Evolutionary conservation across 2,113 vertebrate genomes (phyloP), one percentile per base, ranked within the genome.

Genomic region (Myotis brandtii): DNA sequence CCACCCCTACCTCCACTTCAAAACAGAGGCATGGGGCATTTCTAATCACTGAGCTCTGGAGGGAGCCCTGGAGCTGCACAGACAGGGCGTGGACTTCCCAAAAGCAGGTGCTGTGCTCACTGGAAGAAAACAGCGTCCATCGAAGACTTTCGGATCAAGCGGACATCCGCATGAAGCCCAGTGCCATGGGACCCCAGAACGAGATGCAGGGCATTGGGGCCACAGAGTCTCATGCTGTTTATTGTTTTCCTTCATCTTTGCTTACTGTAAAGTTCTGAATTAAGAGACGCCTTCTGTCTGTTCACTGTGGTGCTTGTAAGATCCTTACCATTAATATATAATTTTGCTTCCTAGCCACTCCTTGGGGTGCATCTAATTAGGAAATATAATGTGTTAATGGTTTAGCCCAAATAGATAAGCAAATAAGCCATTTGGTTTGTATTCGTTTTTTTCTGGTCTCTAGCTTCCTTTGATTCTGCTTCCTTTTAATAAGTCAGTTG

Each of bases 141-240:
- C 67, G 50, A 50, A 50, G 43, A 48, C 52, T 59, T 34, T 30
- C 23, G 6, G 32, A 21, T 73, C 23, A 17, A 23, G 40, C 8
- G 11, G 32, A 50, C 32, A 10, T 11, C 1, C 4, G 32, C 52
- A 5, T 0, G 0, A 37, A 34, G 52, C 30, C 30, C 27, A 1
- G 20, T 1, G 9, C 76, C 43, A 66, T 6, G 34, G 30, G 30
- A 59, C 23, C 67, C 30, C 0, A 32, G 80, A 64, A n/a, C 9
- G 14, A 83, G 67, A 3, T 13, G 54, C 67, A 37, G 62, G 21
- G 34, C 14, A 27, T 3, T 5, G 40, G 72, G 54, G 32, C 23
- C 82, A 17, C 5, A 3, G 48, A 32, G 16, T 25, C 50, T 59
- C 18, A 37, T 9, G 13, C 73, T 48, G 46, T 10, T 43, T 32